Evolutionary conservation across 2,797 vertebrate genomes (phyloP).

Genomic region (Xenentodon cancila): DNA sequence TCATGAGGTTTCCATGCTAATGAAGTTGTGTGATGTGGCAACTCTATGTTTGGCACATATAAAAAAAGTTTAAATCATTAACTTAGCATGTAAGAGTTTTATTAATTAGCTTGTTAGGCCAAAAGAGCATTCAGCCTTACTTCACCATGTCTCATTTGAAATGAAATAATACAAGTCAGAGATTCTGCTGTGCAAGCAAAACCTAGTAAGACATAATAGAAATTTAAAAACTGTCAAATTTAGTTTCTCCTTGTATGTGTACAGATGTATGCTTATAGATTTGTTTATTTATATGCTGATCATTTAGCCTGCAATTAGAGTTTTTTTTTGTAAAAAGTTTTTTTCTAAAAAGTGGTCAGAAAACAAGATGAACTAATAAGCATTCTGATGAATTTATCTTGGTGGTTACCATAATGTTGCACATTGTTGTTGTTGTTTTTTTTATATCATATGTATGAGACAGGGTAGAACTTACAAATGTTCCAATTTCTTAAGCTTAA

Average conservation of each 20-base stretch:
- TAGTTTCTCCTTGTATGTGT: too few relatives aligned
- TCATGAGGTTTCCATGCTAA: constrained; percentile 44
- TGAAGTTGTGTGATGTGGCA: constrained; percentile 36
- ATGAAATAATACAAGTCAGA: constrained; percentile 2
- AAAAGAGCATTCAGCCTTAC: constrained; percentile 18
- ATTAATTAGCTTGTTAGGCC: constrained; percentile 41
- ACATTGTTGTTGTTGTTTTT: not conserved
- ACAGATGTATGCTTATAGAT: not conserved
- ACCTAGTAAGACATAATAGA: not conserved
- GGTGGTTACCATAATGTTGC: not conserved
- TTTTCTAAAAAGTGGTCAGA: not conserved
- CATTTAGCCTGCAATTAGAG: not conserved
- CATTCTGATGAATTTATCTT: not conserved
- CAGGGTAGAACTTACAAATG: too few relatives aligned
- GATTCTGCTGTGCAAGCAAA: constrained; percentile 3
- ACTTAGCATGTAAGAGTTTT: constrained; percentile 22
- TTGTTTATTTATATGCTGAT: not conserved
- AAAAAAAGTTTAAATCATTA: constrained; percentile 23
- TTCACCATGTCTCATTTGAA: not conserved
- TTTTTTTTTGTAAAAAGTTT: too few relatives aligned
- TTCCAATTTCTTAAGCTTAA: too few relatives aligned
- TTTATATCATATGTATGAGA: too few relatives aligned
- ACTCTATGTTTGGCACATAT: constrained; percentile 26
- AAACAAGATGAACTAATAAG: not conserved
- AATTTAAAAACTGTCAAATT: too few relatives aligned